Evolutionary conservation across 2,113 vertebrate genomes (phyloP).

Genomic region (Mastomys coucha): DNA sequence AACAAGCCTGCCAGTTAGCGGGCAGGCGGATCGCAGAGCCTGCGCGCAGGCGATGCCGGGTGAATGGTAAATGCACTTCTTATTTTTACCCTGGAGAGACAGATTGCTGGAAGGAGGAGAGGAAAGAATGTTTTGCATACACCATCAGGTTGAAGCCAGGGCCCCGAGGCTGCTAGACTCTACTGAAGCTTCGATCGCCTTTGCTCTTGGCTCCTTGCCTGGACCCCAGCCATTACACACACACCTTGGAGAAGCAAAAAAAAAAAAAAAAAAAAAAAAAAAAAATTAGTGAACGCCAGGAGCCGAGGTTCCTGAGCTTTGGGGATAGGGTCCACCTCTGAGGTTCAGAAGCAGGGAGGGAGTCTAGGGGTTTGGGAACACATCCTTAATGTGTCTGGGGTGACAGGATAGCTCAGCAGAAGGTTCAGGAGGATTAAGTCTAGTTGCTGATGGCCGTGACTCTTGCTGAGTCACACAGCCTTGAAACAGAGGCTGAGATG

Average conservation of each 20-base stretch:
- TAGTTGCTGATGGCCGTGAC: neutral
- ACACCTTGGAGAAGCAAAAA: neutral
- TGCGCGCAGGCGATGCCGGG: rapidly evolving
- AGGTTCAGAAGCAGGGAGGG: neutral
- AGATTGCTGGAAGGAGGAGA: neutral
- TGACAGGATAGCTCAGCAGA: neutral
- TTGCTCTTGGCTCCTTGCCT: neutral
- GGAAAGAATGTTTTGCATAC: neutral
- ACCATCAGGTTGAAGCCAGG: neutral
- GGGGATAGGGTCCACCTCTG: too few species aligned
- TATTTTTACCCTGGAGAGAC: neutral
- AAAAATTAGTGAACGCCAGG: rapidly evolving
- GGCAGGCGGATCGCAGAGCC: neutral
- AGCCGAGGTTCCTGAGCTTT: neutral
- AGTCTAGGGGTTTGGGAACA: too few species aligned
- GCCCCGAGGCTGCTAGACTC: neutral
- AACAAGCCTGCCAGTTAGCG: neutral
- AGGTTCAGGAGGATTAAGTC: neutral
- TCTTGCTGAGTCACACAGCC: neutral
- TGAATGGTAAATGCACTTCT: rapidly evolving
- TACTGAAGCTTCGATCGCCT: neutral
- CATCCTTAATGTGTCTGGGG: neutral
- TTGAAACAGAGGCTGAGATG: rapidly evolving
- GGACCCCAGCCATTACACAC: neutral
- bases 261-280: too few species aligned